Base-by-base conservation (phyloP, 2,797 vertebrate species). In the Fratercula arctica region DNA sequence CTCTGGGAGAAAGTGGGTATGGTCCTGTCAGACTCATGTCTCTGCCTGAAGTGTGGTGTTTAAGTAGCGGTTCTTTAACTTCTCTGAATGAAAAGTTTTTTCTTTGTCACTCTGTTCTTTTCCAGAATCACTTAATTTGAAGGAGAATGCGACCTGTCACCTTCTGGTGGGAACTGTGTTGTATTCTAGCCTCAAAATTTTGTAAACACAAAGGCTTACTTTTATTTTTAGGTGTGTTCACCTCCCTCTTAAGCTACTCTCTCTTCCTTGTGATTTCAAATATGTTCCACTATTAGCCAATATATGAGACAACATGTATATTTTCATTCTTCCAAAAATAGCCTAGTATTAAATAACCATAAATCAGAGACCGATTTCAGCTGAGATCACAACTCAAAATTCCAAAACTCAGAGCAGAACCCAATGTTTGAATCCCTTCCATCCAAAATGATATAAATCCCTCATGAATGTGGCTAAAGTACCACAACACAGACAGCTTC, bases 291-390 rank as follows among this genome's bases (percentile, higher is more conserved):
- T 48, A 48, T 60, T 73, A 82, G 45, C 18, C 64, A 66, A 76
- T 67, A 59, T 25, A 60, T 60, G 26, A 90, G 31, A 60, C 8
- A 66, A 54, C 33, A 79, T 31, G 26, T 63, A 35, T 48, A 33
- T 92, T 93, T 87, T 68, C 53, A 56, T 68, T 80, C 53, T 91
- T 95, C 16, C 46, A 91, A 79, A 78, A 75, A 68, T 74, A 89
- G 60, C 45, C 45, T 45, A 56, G 35, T 66, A 80, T 74, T 84
- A 86, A 91, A 75, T 70, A 86, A 56, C 39, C 51, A 77, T 70
- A 82, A 84, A 87, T 74, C 60, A 89, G 25, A 85, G 31, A 48
- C 33, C 67, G 26, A 75, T 93, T 31, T 61, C 70, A 87, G 35
- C 46, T 88, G 61, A 89, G 69, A 91, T 54, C 39, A 41, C 39